Conservation (phyloP, 2,888 invertebrate genomes). For the Bellardia pandia region DNA sequence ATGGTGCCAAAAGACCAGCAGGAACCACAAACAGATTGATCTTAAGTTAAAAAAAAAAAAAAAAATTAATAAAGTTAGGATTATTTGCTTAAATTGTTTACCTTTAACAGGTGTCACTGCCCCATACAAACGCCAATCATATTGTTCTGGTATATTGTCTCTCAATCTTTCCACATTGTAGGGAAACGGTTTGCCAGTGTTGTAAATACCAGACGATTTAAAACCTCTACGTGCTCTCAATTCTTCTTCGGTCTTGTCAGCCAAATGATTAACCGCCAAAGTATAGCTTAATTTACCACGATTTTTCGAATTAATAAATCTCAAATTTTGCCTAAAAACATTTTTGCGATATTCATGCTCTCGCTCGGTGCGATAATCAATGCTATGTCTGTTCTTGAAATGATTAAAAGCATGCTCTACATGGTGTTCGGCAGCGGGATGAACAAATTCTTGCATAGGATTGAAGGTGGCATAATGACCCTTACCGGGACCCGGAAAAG, state of each 20-base stretch:
- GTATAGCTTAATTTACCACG: constrained; percentile 90
- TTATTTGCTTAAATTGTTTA: constrained; percentile 77
- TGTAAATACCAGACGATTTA: constrained; percentile 87
- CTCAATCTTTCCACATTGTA: constrained; percentile 86
- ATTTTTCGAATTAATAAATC: constrained; percentile 92
- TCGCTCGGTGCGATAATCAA: constrained; percentile 86
- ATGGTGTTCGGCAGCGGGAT: constrained; percentile 89
- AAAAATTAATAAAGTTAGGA: not conserved
- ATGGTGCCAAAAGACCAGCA: constrained; percentile 99
- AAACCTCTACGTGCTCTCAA: constrained; percentile 89
- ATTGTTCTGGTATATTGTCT: constrained; percentile 88
- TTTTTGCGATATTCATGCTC: constrained; percentile 90
- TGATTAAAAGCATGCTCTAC: constrained; percentile 89
- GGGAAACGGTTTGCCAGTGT: constrained; percentile 92
- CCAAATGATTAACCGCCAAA: constrained; percentile 93
- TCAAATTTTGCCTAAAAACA: constrained; percentile 93
- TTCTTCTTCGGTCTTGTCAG: constrained; percentile 92
- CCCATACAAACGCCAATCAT: constrained; percentile 96
- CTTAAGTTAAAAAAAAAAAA: constrained; percentile 83
- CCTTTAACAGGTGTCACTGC: constrained; percentile 98
- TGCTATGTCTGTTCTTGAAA: constrained; percentile 90
- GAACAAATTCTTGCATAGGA: constrained; percentile 96
- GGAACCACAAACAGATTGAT: constrained; percentile 98
- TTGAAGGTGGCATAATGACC: constrained; percentile 93
- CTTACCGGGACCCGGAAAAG: constrained; percentile 96